A percentile compares a stretch with the other conserved stretches of the same genome.
Evolutionary conservation across 1,140 invertebrate species (phyloP).

Genomic region (Cecropterus lyciades): DNA sequence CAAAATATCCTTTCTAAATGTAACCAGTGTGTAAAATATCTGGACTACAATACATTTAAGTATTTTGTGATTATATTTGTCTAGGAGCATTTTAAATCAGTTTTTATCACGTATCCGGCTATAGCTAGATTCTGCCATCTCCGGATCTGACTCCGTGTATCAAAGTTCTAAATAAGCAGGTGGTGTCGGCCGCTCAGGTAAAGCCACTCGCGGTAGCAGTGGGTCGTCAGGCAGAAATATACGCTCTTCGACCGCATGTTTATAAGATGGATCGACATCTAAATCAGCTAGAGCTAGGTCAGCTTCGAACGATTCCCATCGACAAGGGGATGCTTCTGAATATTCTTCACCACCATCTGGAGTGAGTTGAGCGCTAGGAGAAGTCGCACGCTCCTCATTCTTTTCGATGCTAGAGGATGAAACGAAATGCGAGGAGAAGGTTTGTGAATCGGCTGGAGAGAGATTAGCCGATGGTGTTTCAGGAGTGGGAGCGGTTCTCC

Average conservation of each 20-base stretch:
- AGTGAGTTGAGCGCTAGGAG: slow-evolving; percentile 85
- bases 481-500: slow-evolving; percentile 82
- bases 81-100: slow-evolving; percentile 1
- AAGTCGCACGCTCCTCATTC: slow-evolving; percentile 74
- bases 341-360: slow-evolving; percentile 82
- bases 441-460: slow-evolving; percentile 85
- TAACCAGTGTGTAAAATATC: slow-evolving; percentile 24
- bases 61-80: slow-evolving; percentile 12
- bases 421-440: slow-evolving; percentile 85
- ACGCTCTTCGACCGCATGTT: slow-evolving; percentile 85
- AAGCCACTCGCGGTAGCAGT: slow-evolving; percentile 59
- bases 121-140: slow-evolving; percentile 63
- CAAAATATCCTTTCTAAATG: slow-evolving; percentile 43
- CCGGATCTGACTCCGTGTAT: slow-evolving; percentile 80
- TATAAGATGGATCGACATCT: slow-evolving; percentile 81
- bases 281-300: slow-evolving; percentile 80
- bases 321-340: slow-evolving; percentile 73
- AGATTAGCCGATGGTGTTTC: slow-evolving; percentile 86
- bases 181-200: slow-evolving; percentile 73
- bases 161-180: slow-evolving; percentile 78
- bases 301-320: slow-evolving; percentile 84
- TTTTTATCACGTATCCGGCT: slow-evolving; percentile 55
- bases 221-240: slow-evolving; percentile 83
- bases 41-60: slow-evolving; percentile 24
- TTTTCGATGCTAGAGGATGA: slow-evolving; percentile 83